Evolutionary conservation across 2,797 vertebrate species (phyloP).

Genomic region (Pampus argenteus): DNA sequence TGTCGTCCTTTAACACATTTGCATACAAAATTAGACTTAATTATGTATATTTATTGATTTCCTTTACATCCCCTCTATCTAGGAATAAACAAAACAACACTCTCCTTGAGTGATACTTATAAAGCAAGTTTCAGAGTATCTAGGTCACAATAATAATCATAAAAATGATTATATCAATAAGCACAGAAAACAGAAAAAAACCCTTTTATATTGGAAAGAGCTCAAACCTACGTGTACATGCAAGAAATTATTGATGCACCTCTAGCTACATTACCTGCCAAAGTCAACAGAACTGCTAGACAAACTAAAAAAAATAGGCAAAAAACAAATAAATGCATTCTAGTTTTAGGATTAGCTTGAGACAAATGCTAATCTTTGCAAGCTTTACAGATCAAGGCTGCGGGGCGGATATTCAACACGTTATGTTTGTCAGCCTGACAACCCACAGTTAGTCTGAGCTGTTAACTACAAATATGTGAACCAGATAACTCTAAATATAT

Average conservation of each 20-base stretch:
- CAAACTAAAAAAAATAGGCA: background rate
- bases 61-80: too few relatives aligned
- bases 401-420: background rate
- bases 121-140: too few relatives aligned
- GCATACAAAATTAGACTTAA: too few relatives aligned
- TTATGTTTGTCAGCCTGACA: background rate
- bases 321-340: background rate
- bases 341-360: conserved; percentile 6
- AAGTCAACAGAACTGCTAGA: background rate
- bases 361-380: conserved; percentile 20
- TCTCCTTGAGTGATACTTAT: too few relatives aligned
- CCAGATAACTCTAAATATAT: background rate
- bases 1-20: too few relatives aligned
- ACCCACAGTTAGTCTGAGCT: background rate
- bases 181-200: too few relatives aligned
- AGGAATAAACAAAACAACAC: too few relatives aligned
- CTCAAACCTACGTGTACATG: background rate
- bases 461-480: background rate
- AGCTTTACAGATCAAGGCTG: conserved; percentile 18
- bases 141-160: too few relatives aligned
- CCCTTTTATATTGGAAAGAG: background rate
- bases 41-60: too few relatives aligned
- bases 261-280: background rate
- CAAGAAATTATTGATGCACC: background rate
- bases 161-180: too few relatives aligned